These are phyloP conservation scores for Engystomops pustulosus DNA, from an alignment of 2,113 vertebrate genomes.

Conservation along the genomic window DNA sequence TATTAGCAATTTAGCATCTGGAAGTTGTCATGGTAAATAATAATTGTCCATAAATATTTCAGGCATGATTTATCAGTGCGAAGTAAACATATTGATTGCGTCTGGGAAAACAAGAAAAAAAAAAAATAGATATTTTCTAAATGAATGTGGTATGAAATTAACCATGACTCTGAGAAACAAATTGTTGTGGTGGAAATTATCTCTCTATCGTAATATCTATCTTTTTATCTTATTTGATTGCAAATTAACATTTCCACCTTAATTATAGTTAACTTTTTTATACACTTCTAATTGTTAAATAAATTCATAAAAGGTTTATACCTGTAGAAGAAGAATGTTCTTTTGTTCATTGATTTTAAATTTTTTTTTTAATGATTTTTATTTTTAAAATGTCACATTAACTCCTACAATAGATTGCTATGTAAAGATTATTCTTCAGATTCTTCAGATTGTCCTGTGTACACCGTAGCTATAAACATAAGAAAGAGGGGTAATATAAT, in stretches of 20 bases:
- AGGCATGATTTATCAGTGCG: slow-evolving; percentile 58
- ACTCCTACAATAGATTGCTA: too few species aligned
- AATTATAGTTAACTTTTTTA: too few species aligned
- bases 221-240: slow-evolving; percentile 8
- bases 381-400: too few species aligned
- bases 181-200: slow-evolving; percentile 25
- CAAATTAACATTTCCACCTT: too few species aligned
- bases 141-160: slow-evolving; percentile 45
- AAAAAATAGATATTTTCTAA: slow-evolving; percentile 54
- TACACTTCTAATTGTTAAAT: too few species aligned
- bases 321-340: too few species aligned
- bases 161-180: slow-evolving; percentile 1
- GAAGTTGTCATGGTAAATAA: slow-evolving; percentile 61
- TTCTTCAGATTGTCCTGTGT: not conserved
- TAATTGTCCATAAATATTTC: slow-evolving; percentile 60
- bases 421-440: too few species aligned
- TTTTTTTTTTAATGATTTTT: too few species aligned
- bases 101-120: slow-evolving; percentile 39
- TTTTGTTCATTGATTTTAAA: too few species aligned
- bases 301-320: too few species aligned
- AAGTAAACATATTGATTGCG: slow-evolving; percentile 58
- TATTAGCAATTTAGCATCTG: slow-evolving; percentile 59
- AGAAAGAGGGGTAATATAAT: too few species aligned
- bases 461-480: too few species aligned
- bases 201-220: not conserved